Evolutionary conservation across 1,140 invertebrate species (phyloP), one percentile per base, ranked within the genome.

Genomic region (Conus betulinus): DNA sequence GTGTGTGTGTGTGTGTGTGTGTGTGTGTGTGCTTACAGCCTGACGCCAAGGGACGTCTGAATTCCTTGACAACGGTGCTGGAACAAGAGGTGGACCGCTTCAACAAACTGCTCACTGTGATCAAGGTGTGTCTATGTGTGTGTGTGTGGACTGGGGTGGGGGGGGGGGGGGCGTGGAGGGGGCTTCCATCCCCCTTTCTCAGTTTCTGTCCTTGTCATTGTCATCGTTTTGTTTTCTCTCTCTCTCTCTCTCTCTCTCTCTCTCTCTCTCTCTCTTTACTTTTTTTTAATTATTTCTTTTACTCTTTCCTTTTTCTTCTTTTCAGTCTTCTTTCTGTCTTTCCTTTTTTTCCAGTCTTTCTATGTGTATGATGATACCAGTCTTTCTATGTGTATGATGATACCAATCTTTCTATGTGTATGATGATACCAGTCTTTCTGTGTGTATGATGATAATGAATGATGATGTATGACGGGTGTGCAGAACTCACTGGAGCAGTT

Each of bases 51-150:
- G 97, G 96, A 60, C 96, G 98, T 90, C 93, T 97, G 82, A 97
- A 97, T 76, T 98, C 98, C 0, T 93, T 98, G 20, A 98, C 97
- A 0, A 98, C 97, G 3, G 98, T 98, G 13, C 95, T 98, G 57
- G 94, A 97, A 51, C 98, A 98, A 95, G 98, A 98, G 95, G 97
- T 98, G 0, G 97, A 98, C 90, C 95, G 98, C 88, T 98, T 97
- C 92, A 98, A 98, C 94, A 97, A 97, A 92, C 95, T 98, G 2
- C 94, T 98, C 7, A 93, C 91, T 74, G 96, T 97, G 63, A 95
- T 96, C 82, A 94, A 95, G 93, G 82, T 84, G 25, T 71, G 20
- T 71, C 0, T 71, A 0, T 71, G 11, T 71, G 0, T 71, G 67
- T 71, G 60, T 63, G 60, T 63, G 60, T 63, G 60, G n/a, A n/a